Base-by-base conservation (phyloP, 2,888 invertebrate genomes). In the Galerucella calmariensis region DNA sequence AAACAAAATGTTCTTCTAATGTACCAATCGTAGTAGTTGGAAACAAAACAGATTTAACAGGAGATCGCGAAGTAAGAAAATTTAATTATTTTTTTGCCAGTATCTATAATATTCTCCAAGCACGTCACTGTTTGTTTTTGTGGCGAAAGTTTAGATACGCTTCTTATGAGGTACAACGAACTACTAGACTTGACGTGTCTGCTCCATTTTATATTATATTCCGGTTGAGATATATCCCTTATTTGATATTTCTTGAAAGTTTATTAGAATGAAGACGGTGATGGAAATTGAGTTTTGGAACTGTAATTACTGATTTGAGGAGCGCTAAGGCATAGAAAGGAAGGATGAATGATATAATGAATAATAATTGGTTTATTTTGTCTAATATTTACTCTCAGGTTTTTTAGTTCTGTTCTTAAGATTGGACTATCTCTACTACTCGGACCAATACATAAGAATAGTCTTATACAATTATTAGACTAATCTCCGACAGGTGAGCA, bases 1-100 rank as follows among this genome's bases (percentile, higher is more conserved):
- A 94, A 85, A 93, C 93, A 16, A 96, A 95, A 86, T 93, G 91
- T 76, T 92, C 93, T 79, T 91, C 92, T 46, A 92, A 92, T 58
- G 93, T 98, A n/a, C 98, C 98, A 1, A 97, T 97, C 83, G 97
- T 98, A 53, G 94, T 99, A 20, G 97, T 97, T 10, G 98, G 97
- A 58, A 98, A 98, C 88, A 98, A 98, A 88, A 92, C 93, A 79
- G 98, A 98, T 88, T 88, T 97, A 72, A 92, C 92, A 79, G 91
- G 92, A 67, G 90, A 91, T 70, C 89, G 94, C 84, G 92, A 94
- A 91, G 94, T 94, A 84, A 88, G 35, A 35, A 6, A 8, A 35
- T 35, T 35, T n/a, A 6, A 35, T 35, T 8, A 35, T 8, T 35
- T 0, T 5, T 35, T 35, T 35, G 35, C 35, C 0, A 35, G 6